Evolutionary conservation across 2,113 vertebrate genomes (phyloP).

Genomic region (Diadophis punctatus): DNA sequence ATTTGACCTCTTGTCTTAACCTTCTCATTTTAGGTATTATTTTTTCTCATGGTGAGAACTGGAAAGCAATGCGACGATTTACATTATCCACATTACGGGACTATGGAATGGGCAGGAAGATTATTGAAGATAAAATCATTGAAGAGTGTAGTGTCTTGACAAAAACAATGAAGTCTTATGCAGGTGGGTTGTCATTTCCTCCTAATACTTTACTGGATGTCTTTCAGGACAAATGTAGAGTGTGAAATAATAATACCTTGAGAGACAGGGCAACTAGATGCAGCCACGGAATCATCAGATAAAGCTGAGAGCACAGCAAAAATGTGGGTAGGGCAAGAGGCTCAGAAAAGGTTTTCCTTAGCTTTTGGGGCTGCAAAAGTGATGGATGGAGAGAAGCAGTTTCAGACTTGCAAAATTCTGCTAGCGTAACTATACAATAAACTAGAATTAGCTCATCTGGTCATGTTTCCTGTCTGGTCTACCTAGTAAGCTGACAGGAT

Average conservation of each 20-base stretch:
- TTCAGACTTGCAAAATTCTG: background rate
- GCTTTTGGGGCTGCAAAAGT: background rate
- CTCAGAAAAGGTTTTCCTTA: background rate
- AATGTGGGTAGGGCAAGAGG: background rate
- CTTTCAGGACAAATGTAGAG: background rate
- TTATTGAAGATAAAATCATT: conserved; percentile 46
- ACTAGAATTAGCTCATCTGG: background rate
- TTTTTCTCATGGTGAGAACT: conserved; percentile 51
- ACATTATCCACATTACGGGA: conserved; percentile 44
- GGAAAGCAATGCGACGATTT: conserved; percentile 56
- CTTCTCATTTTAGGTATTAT: conserved; percentile 33
- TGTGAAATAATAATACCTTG: background rate
- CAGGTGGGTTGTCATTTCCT: conserved; percentile 8
- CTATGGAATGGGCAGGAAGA: conserved; percentile 47
- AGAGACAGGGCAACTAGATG: background rate
- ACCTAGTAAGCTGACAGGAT: background rate
- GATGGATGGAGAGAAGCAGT: background rate
- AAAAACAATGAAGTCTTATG: conserved; percentile 30
- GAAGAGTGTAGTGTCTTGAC: conserved; percentile 45
- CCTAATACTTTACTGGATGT: background rate
- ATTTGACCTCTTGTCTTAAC: background rate
- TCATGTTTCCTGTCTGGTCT: background rate
- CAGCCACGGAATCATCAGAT: background rate
- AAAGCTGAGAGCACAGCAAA: background rate
- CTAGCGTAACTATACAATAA: background rate